Conservation (phyloP, 2,797 vertebrate genomes). For the Sebastes iracundus region DNA sequence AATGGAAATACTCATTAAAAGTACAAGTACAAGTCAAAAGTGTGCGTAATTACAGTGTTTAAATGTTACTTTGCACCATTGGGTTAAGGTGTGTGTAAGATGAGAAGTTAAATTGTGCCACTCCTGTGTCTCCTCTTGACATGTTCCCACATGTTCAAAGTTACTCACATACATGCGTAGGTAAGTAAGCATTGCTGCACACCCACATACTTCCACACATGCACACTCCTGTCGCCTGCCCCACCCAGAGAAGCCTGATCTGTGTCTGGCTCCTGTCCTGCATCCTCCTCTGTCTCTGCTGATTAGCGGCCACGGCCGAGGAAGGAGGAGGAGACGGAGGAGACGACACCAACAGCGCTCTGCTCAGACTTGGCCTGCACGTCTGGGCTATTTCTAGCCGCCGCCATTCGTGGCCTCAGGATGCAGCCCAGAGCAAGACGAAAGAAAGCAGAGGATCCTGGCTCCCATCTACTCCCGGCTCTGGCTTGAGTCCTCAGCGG, state of each 20-base stretch:
- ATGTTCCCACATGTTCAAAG: not conserved
- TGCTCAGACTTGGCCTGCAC: conserved; percentile 48
- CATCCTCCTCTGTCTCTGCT: conserved; percentile 59
- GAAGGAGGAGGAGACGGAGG: conserved; percentile 42
- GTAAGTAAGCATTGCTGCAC: not conserved
- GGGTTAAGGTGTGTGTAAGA: not conserved
- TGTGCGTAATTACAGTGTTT: not conserved
- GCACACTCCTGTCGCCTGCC: conserved; percentile 12
- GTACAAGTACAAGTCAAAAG: not conserved
- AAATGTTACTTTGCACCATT: not conserved
- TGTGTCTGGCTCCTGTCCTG: conserved; percentile 57
- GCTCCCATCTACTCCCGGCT: conserved; percentile 19
- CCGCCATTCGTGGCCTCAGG: conserved; percentile 52
- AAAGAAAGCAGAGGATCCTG: conserved; percentile 59
- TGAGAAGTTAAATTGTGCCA: not conserved
- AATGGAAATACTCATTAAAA: not conserved
- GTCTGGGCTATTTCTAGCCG: conserved; percentile 73
- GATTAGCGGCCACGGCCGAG: conserved; percentile 57
- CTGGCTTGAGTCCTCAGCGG: conserved; percentile 33
- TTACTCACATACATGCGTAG: not conserved
- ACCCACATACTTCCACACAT: conserved; percentile 13
- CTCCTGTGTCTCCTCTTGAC: not conserved
- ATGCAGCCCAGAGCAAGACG: conserved; percentile 45
- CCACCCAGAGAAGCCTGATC: conserved; percentile 48
- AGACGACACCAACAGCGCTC: conserved; percentile 34